Evolutionary conservation across 2,113 vertebrate species (phyloP).

Genomic region (Leptocoma aspasia): DNA sequence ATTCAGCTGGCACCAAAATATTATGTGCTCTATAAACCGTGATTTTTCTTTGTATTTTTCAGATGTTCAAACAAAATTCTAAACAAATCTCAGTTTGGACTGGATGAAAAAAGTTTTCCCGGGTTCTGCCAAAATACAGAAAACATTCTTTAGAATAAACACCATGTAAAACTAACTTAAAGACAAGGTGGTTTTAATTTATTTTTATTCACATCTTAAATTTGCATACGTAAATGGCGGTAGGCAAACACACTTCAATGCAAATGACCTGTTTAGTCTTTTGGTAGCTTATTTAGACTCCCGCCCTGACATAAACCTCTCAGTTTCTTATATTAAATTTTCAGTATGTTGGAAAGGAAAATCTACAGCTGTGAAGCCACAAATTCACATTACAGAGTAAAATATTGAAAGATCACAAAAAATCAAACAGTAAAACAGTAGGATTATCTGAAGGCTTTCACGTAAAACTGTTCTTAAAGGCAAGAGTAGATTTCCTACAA

Average conservation of each 20-base stretch:
- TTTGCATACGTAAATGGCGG: neutral
- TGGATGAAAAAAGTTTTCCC: neutral
- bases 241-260: neutral
- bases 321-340: neutral
- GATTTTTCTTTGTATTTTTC: neutral
- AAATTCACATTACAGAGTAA: neutral
- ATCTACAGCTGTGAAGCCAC: neutral
- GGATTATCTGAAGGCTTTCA: neutral
- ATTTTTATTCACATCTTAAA: neutral
- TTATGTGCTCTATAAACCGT: rapidly evolving
- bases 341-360: neutral
- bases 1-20: neutral
- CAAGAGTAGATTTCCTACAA: neutral
- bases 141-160: neutral
- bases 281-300: neutral
- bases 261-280: neutral
- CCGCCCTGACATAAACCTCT: neutral
- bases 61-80: neutral
- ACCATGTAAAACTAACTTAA: neutral
- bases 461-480: neutral
- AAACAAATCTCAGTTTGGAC: neutral
- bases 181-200: neutral
- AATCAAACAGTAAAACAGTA: neutral
- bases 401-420: neutral
- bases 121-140: neutral